Base-by-base conservation (phyloP, 1,140 invertebrate species). In the Sweltsa coloradensis region DNA sequence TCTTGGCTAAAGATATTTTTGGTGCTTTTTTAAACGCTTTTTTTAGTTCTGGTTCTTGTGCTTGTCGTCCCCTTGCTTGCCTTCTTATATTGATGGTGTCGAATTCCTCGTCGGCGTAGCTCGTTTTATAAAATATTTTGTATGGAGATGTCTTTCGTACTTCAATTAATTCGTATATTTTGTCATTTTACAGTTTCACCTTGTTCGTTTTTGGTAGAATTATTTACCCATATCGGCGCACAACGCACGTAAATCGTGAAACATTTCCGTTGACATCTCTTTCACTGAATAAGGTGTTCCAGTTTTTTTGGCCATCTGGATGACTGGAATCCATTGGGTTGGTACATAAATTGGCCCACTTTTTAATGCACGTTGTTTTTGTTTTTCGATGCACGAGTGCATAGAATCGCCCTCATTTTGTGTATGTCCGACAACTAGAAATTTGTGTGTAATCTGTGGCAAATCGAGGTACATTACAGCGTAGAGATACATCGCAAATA, bases 381-480 rank as follows among this genome's bases (percentile, higher is more conserved):
- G n/a, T 37, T 37, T 37, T 34, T 48, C 46, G 9, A 48, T 45
- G 5, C n/a, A 13, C 6, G 46, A 48, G 21, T 48, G 46, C 7
- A 48, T 27, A 9, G 40, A 5, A 43, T 48, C 46, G 6, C 18
- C 46, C 14, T 19, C 16, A 45, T 45, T 44, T 4, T 45, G 40
- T 18, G 48, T 47, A 34, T 53, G 51, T n/a, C 51, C 48, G 16
- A 25, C 18, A 4, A 47, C 42, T 9, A 49, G 24, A 42, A 31
- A 53, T 25, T 53, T 51, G 22, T 42, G 45, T 19, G 40, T 53
- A 24, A 52, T 54, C 29, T 41, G 25, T 6, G 47, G 40, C 4
- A 52, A 40, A 24, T 46, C 41, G 19, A 40, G 45, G 41, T 27
- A 31, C 23, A 23, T 27, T 22, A 25, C 22, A 5, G 40, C 34